Evolutionary conservation across 2,113 vertebrate species (phyloP), one percentile per base, ranked within the genome.

Genomic region (Tupaia tana): DNA sequence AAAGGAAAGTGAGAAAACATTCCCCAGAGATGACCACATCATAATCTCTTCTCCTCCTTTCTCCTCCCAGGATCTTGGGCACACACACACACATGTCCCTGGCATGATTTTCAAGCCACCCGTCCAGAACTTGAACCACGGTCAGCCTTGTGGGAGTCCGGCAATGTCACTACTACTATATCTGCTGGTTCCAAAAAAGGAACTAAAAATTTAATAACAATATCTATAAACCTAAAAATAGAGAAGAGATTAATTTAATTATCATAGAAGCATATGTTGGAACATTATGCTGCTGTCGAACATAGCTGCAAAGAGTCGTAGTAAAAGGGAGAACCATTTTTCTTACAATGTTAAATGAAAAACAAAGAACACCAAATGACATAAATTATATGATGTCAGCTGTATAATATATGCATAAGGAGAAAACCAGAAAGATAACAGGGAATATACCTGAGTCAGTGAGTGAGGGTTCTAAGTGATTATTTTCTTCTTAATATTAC

Each of bases 321-420:
- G 71, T 69, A 66, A 67, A 63, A 74, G 93, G 34, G 11, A 92
- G 56, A 95, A 79, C 7, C 52, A 3, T 69, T 94, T 97, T 75
- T 56, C 58, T 90, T 86, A 54, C 6, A 20, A 52, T 61, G 3
- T n/a, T 64, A 84, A 89, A 71, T 22, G 16, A 27, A 83, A 88
- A 73, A 43, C 43, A 43, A 75, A 94, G 54, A 87, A 81, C 25
- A 70, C 54, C 83, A 87, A 88, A 74, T 86, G 13, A 4, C 61
- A n/a, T 66, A 70, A 89, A 58, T 71, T 25, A 75, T 77, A 58
- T 52, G 61, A 70, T 66, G 63, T 64, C 59, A 89, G 61, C 52
- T 86, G 27, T 74, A 6, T 71, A 77, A 67, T 27, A 43, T 80
- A 67, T 56, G 6, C 9, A 73, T 79, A 82, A 3, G 24, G 22